These are phyloP conservation scores for Pocillopora damicornis DNA, from an alignment of 64 coral and sea anemone genomes.

Conservation along the genomic window DNA sequence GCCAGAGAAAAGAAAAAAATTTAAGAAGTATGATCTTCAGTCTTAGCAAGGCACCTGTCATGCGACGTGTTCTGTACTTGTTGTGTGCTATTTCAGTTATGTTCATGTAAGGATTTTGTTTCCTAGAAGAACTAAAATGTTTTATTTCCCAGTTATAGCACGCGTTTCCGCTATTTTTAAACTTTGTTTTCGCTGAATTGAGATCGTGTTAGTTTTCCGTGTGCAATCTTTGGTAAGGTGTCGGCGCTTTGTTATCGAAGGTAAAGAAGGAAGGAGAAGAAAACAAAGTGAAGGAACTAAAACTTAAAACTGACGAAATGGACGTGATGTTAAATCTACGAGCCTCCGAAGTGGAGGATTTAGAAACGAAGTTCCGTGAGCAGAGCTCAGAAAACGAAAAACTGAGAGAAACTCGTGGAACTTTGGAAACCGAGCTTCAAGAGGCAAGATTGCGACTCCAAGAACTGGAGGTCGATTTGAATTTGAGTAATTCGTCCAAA, in stretches of 20 bases:
- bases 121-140: too few relatives aligned
- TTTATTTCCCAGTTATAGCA: background rate
- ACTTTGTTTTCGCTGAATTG: background rate
- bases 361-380: slow-evolving; percentile 23
- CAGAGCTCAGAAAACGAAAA: slow-evolving; percentile 44
- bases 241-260: slow-evolving; percentile 36
- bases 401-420: slow-evolving; percentile 29
- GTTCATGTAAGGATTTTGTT: too few relatives aligned
- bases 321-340: slow-evolving; percentile 31
- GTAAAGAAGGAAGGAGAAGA: slow-evolving; percentile 22
- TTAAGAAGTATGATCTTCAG: too few relatives aligned
- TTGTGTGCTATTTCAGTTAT: too few relatives aligned
- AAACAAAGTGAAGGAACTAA: slow-evolving; percentile 38
- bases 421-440: slow-evolving; percentile 44
- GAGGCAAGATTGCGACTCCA: slow-evolving; percentile 45
- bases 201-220: background rate
- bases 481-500: slow-evolving; percentile 53
- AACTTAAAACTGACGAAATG: slow-evolving; percentile 26
- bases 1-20: too few relatives aligned
- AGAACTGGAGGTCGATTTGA: slow-evolving; percentile 67
- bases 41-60: too few relatives aligned
- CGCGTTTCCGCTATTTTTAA: background rate
- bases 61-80: too few relatives aligned
- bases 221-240: slow-evolving; percentile 15
- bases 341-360: slow-evolving; percentile 42